Percentiles rank a stretch among this genome's conserved stretches.
phyloP scores from a whole-genome alignment of 2,888 invertebrate species.

The Drosophila conformis region DNA sequence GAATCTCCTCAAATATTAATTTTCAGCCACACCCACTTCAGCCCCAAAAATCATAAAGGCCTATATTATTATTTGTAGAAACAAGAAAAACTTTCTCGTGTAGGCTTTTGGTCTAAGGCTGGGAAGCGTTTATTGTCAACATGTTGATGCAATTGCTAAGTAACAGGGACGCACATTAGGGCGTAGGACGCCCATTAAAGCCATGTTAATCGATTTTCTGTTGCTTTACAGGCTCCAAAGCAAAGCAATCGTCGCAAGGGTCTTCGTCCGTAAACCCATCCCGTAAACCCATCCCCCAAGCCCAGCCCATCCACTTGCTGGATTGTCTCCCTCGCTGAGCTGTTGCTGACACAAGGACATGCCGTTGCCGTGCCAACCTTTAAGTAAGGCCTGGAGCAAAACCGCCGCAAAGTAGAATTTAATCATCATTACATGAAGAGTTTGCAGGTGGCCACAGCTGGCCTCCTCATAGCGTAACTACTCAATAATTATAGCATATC shows the following conservation, averaged over 20 bases:
- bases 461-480: constrained; percentile 9
- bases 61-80: neutral
- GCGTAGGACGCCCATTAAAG: constrained; percentile 65
- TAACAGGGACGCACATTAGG: constrained; percentile 10
- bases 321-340: constrained; percentile 21
- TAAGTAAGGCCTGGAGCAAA: constrained; percentile 4
- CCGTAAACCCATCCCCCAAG: neutral
- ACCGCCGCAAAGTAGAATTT: constrained; percentile 58
- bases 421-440: constrained; percentile 59
- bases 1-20: no score
- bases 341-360: constrained; percentile 58
- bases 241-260: constrained; percentile 11
- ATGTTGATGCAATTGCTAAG: constrained; percentile 53
- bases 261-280: neutral
- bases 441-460: constrained; percentile 34
- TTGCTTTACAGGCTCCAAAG: constrained; percentile 55
- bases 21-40: no score
- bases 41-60: no score
- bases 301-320: neutral
- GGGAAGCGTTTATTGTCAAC: constrained; percentile 36
- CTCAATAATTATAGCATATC: constrained; percentile 30
- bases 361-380: constrained; percentile 11
- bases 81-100: neutral
- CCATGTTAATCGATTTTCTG: constrained; percentile 76
- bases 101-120: neutral